A percentile compares a stretch with the other conserved stretches of the same genome.
Conservation (phyloP, 2,113 vertebrate species). For the Thunnus thynnus region DNA sequence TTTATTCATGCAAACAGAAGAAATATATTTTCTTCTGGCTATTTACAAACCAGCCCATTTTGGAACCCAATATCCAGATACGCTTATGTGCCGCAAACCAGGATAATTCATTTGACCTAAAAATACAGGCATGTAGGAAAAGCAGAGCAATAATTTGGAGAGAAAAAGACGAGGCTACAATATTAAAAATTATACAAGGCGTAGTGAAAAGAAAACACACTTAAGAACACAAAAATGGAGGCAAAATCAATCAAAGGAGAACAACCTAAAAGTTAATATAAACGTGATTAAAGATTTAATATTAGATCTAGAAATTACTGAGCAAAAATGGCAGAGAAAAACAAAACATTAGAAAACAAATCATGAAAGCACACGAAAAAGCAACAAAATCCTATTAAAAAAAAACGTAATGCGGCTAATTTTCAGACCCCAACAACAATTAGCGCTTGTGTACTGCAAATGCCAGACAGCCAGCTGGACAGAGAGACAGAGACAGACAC, state of each 20-base stretch:
- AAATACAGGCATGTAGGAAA: conserved; percentile 51
- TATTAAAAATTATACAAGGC: conserved; percentile 22
- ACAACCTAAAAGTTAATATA: background rate
- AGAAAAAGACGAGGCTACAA: conserved; percentile 33
- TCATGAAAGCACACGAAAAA: conserved; percentile 16
- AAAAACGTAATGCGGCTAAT: background rate
- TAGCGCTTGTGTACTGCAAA: conserved; percentile 9
- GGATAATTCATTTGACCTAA: conserved; percentile 68
- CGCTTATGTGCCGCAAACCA: conserved; percentile 59
- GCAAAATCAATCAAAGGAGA: conserved; percentile 17
- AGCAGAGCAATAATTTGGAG: conserved; percentile 45
- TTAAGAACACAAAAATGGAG: background rate
- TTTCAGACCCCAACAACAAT: conserved; percentile 22
- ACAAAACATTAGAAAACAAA: conserved; percentile 5
- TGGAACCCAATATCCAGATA: conserved; percentile 57
- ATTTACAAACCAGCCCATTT: conserved; percentile 67
- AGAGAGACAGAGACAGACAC: conserved; percentile 48
- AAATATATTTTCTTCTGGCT: conserved; percentile 67
- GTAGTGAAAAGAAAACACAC: conserved; percentile 3
- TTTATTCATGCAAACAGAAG: conserved; percentile 68
- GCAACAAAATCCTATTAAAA: background rate
- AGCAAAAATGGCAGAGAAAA: background rate
- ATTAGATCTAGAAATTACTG: background rate
- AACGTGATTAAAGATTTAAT: conserved; percentile 20
- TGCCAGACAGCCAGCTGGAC: conserved; percentile 17